Evolutionary conservation across 2,888 invertebrate species (phyloP).

Genomic region (Gryllus longicercus): DNA sequence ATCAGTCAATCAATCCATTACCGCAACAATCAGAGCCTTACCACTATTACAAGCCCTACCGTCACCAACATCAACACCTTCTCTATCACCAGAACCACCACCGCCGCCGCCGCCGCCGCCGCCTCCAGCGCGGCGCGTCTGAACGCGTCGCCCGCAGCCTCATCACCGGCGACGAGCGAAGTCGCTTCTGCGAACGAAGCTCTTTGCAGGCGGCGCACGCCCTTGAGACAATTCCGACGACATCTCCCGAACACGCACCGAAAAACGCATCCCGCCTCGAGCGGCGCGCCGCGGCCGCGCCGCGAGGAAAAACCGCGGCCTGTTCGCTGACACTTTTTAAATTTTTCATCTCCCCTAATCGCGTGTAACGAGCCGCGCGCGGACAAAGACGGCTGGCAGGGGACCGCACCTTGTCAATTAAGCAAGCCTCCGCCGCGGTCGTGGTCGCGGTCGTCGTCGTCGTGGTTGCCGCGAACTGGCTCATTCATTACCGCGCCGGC

Average conservation of each 20-base stretch:
- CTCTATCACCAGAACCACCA: no score
- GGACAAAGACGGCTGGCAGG: no score
- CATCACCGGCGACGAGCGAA: background rate
- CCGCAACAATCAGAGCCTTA: no score
- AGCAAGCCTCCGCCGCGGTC: background rate
- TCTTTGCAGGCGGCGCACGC: background rate
- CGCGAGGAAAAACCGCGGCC: background rate
- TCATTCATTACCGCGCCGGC: background rate
- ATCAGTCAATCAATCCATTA: no score
- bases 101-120: no score
- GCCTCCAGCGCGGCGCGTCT: no score
- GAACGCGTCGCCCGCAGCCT: no score
- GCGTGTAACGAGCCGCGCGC: no score
- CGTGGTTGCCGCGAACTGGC: background rate
- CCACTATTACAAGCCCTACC: no score
- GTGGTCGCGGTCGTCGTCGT: background rate
- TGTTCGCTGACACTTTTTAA: background rate
- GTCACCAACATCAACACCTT: no score
- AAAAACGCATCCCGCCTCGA: background rate
- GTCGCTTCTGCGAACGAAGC: background rate
- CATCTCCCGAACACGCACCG: conserved; percentile 9
- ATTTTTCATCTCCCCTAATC: background rate
- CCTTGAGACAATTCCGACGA: conserved; percentile 3
- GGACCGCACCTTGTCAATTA: no score
- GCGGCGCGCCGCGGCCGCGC: background rate